Percentiles rank a stretch among this genome's conserved stretches.
Conservation (phyloP, 2,797 vertebrate species). For the Argyrosomus regius region DNA sequence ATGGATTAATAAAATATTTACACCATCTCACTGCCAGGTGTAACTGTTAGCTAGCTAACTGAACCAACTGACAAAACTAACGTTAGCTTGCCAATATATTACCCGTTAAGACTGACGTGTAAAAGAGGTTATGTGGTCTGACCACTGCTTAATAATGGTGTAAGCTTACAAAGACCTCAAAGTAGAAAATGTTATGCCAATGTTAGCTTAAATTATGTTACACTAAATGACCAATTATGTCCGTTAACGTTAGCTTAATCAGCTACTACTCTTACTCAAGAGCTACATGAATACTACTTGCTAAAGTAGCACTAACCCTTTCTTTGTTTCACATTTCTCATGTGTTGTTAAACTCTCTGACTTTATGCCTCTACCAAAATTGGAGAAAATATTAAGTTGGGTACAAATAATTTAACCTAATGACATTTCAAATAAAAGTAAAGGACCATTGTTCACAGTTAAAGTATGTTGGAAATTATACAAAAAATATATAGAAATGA, state of each 20-base stretch:
- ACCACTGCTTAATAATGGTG: background rate
- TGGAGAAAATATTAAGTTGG: background rate
- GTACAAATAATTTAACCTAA: background rate
- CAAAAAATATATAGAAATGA: background rate
- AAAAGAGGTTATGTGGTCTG: background rate
- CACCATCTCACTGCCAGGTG: background rate
- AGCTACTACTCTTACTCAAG: background rate
- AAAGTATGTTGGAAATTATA: background rate
- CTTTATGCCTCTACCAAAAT: too few species aligned
- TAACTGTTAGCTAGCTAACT: background rate
- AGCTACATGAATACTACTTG: background rate
- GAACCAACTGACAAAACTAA: background rate
- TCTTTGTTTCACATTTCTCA: background rate
- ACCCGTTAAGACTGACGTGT: background rate
- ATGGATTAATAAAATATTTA: background rate
- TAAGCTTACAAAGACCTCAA: background rate
- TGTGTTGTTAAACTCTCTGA: background rate
- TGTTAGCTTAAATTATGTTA: background rate
- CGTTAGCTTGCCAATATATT: background rate
- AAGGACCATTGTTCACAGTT: background rate
- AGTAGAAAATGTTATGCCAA: background rate
- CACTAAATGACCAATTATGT: background rate
- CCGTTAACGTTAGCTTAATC: rapidly evolving
- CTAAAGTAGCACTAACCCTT: background rate
- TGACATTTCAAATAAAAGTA: background rate